These are phyloP conservation scores for Jordanella pulchra DNA, from an alignment of 2,797 vertebrate species.

Conservation along the genomic window DNA sequence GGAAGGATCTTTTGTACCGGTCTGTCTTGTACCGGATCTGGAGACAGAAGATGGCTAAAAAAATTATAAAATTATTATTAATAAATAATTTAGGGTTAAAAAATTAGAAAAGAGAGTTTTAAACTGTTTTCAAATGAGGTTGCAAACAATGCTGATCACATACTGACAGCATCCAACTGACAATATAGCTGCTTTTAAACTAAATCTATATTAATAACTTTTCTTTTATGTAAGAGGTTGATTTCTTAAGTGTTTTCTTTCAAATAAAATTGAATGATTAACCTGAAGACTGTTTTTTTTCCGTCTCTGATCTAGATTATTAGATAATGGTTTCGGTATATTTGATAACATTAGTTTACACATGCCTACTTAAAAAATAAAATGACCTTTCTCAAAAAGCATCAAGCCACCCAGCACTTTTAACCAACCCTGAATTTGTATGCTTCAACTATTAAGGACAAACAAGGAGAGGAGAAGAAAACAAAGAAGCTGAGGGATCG, in stretches of 20 bases:
- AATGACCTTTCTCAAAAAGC: neutral
- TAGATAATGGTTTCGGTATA: no score
- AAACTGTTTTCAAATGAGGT: neutral
- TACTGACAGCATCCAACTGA: neutral
- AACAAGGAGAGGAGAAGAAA: neutral
- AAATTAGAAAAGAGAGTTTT: neutral
- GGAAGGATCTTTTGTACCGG: no score
- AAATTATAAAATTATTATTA: no score
- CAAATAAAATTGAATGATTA: neutral
- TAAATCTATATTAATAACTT: neutral
- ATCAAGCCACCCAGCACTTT: neutral
- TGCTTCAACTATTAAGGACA: slow-evolving; percentile 6
- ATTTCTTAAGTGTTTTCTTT: neutral
- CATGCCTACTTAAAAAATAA: neutral
- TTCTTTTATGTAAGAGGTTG: neutral
- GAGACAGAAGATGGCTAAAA: neutral
- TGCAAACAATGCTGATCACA: neutral
- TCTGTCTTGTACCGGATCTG: no score
- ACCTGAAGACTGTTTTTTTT: neutral
- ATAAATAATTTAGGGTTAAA: neutral
- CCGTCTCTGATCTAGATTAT: neutral
- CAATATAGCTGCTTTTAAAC: neutral
- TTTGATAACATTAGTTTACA: neutral
- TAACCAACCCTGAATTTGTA: neutral
- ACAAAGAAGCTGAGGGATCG: neutral